phyloP scores from a whole-genome alignment of 2,888 invertebrate species.

The Scrobipalpa atriplicella region DNA sequence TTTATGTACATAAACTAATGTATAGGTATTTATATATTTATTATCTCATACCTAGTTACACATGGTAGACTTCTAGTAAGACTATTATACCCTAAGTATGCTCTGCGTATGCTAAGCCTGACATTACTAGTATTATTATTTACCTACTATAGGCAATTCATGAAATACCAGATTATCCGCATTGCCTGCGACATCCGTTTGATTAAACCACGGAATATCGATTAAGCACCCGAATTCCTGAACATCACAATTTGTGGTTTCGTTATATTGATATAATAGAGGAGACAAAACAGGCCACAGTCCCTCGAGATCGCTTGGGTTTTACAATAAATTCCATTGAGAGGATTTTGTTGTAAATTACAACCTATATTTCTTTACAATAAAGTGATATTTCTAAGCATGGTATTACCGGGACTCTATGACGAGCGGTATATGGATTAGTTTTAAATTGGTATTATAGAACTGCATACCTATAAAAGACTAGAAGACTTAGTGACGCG shows the following conservation, averaged over 20 bases:
- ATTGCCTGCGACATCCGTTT: background rate
- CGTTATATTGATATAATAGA: conserved; percentile 9
- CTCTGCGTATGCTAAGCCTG: too few relatives aligned
- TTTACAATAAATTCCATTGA: background rate
- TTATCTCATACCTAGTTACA: too few relatives aligned
- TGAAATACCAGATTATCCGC: background rate
- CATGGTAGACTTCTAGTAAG: too few relatives aligned
- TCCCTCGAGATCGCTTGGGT: background rate
- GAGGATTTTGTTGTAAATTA: background rate
- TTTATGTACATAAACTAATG: too few relatives aligned
- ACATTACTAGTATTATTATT: background rate
- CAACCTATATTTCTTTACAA: background rate
- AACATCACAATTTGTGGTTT: conserved; percentile 7
- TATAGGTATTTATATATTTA: too few relatives aligned
- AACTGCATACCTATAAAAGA: too few relatives aligned
- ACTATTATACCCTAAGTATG: too few relatives aligned
- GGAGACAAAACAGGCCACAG: background rate
- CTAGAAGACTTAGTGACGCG: too few relatives aligned
- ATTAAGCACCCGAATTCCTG: background rate
- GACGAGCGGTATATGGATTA: too few relatives aligned
- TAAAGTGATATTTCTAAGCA: too few relatives aligned
- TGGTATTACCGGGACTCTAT: too few relatives aligned
- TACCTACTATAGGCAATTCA: background rate
- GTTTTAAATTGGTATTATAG: too few relatives aligned
- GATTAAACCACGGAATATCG: conserved; percentile 13